Evolutionary conservation across 2,797 vertebrate genomes (phyloP), one percentile per base, ranked within the genome.

Genomic region (Rousettus madagascariensis): DNA sequence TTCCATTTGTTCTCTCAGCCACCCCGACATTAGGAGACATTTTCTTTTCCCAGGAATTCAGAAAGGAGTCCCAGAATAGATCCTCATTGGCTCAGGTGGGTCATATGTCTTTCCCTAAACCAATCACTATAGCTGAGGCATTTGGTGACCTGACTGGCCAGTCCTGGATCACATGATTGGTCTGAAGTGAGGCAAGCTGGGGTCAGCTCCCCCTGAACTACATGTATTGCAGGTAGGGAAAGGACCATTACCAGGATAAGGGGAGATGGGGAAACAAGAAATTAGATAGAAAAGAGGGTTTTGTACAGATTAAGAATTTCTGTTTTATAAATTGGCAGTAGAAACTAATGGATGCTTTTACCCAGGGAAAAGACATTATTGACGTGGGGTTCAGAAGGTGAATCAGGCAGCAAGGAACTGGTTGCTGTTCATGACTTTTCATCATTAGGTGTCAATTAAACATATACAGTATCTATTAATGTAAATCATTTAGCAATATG

Each of bases 31-130:
- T 53, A 46, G 11, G 33, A 86, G 69, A 88, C 13, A 43, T 36
- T 65, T 41, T 71, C n/a, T 88, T 68, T 79, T 4, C 43, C 20
- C 36, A 53, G 10, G 83, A 26, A 53, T 89, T 68, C 33, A 77
- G 61, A 55, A 9, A 16, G 7, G 78, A 94, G 85, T 94, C 89
- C 89, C 85, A 77, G 89, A 71, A 24, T 15, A 95, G 80, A 59
- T 30, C 26, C 61, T 92, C 86, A 94, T 86, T 95, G 94, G 75
- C 75, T 86, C 46, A 38, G 61, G 16, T 24, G 6, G 30, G 68
- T 86, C 79, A 77, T 17, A 20, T 90, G 74, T 9, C 22, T 13
- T 59, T 86, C 66, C 28, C 36, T 79, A 68, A 71, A 20, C 46
- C 68, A 65, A 57, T 69, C 71, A 57, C n/a, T 15, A n/a, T 0